Base-by-base conservation (phyloP, 2,797 vertebrate species). In the Gephyroberyx darwinii region DNA sequence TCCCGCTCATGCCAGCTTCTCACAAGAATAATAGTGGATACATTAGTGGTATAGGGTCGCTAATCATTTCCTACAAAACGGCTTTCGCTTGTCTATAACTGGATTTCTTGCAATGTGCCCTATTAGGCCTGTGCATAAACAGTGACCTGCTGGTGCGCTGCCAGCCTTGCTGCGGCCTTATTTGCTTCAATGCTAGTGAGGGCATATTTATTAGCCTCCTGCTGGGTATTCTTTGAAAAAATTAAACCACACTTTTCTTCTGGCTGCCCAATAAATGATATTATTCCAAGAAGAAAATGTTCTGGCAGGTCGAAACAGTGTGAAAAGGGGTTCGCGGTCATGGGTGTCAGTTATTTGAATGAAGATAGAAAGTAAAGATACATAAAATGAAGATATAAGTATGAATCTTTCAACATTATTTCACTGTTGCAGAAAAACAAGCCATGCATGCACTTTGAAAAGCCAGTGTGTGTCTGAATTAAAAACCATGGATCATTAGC, bases 81-180 rank as follows among this genome's bases (percentile, higher is more conserved):
- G 35, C 56, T 69, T 75, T 82, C 63, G 53, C 54, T 65, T 22
- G 61, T 65, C 62, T 58, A 78, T 74, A 66, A 58, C 51, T 66
- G 72, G 60, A 83, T 77, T 82, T 83, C 78, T 84, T 80, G 77
- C 84, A 91, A 93, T 93, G 92, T 94, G 90, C 92, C 91, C 91
- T 93, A 92, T 94, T 93, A 94, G 17, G 68, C 5, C 1, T 47
- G 55, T 73, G 54, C 77, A 81, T 72, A 48, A 26, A 82, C 81
- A 71, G 71, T 13, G 76, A 75, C 85, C 81, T 69, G 65, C 83
- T 74, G 81, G 50, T 62, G 63, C 58, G 17, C 43, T 39, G 69
- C 75, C 48, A 5, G 66, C 70, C 69, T 53, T 53, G 37, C 52
- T 39, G 71, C 1, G 0, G 55, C 62, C 64, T 10, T 39, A 54